These are phyloP conservation scores for Acanthisitta chloris DNA, from an alignment of 2,113 vertebrate species.

Conservation along the genomic window DNA sequence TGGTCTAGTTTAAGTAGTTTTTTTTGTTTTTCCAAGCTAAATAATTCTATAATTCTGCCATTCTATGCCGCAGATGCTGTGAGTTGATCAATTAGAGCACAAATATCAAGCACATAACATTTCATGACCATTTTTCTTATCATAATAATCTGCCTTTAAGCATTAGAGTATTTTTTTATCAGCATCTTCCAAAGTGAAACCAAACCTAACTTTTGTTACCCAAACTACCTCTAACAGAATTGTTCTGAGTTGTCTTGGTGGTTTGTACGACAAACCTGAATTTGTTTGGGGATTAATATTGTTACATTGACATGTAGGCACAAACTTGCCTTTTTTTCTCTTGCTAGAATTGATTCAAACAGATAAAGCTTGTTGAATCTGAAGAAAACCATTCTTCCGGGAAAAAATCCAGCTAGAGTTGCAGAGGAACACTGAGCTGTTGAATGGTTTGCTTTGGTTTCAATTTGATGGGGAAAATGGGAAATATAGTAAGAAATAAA, in stretches of 20 bases:
- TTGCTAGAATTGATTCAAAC: neutral
- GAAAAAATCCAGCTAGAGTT: neutral
- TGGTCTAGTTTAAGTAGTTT: neutral
- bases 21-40: neutral
- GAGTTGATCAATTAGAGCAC: neutral
- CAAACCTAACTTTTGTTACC: neutral
- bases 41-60: neutral
- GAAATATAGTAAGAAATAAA: neutral
- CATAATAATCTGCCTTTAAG: neutral
- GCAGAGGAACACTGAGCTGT: neutral
- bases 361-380: neutral
- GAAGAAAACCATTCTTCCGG: neutral
- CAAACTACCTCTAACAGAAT: neutral
- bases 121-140: neutral
- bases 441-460: neutral
- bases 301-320: neutral
- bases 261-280: neutral
- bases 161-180: neutral
- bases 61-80: neutral
- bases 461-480: neutral
- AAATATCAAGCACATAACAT: neutral
- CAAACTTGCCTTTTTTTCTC: neutral
- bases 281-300: neutral
- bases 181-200: neutral
- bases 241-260: neutral